Evolutionary conservation across 2,797 vertebrate genomes (phyloP), one percentile per base, ranked within the genome.

Genomic region (Chelmon rostratus): DNA sequence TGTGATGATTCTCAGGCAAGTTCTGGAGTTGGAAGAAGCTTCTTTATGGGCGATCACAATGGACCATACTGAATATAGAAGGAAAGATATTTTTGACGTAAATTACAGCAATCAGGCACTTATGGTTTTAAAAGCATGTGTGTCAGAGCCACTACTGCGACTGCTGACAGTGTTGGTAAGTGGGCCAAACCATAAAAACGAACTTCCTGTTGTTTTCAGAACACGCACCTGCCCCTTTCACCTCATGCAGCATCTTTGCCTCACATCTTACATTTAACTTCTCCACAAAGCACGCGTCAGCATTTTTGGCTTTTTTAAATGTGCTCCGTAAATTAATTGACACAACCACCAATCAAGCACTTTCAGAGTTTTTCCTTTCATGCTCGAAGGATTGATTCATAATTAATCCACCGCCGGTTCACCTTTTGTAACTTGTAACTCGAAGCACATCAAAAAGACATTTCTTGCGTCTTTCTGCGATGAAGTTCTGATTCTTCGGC

Each of bases 401-500:
- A 69, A 77, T 84, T 63, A 52, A 81, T 86, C 50, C 81, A 28
- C 15, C 70, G 59, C 31, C 10, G 56, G 50, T 81, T 75, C n/a
- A 61, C 40, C 31, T 73, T 65, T 69, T 68, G 15, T 53, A 53
- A 61, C 58, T 61, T 56, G 23, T 47, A 35, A 57, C 33, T 11
- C 35, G 6, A 15, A 68, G 37, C 61, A 62, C 21, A 37, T 33
- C 19, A 46, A 44, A 79, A 80, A 52, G n/a, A 12, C 5, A 19
- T 35, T 16, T 40, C 28, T 47, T 47, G 15, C 18, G 49, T 69
- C 54, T 46, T 11, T 54, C 25, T 54, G 52, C 66, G 65, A 46
- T 61, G 68, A 61, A 74, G 84, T 73, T 21, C 37, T 62, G 47
- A 56, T 57, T 78, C 46, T 66, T 42, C 53, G 42, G 37, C 76